Conservation (phyloP, 2,113 vertebrate species). For the Indicator maculatus region DNA sequence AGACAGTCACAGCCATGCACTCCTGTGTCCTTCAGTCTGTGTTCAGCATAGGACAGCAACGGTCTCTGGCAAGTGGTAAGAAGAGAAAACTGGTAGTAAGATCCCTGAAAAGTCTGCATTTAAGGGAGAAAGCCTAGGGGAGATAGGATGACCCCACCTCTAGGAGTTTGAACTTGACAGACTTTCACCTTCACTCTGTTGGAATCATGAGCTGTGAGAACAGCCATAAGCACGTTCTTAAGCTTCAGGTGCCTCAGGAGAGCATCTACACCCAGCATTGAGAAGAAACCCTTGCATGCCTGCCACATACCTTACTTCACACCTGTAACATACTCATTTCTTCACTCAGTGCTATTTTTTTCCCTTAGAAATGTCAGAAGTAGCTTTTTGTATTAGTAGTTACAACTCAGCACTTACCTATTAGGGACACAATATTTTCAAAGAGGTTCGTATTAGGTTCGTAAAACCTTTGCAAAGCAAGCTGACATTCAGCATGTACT, state of each 20-base stretch:
- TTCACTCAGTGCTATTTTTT: neutral
- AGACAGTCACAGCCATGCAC: neutral
- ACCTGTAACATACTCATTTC: neutral
- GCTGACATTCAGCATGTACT: neutral
- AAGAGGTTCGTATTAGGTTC: neutral
- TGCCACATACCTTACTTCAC: neutral
- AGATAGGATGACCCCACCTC: neutral
- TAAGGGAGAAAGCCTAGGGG: neutral
- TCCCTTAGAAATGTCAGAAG: neutral
- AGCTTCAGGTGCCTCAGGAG: neutral
- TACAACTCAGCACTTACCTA: neutral
- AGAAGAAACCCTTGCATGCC: neutral
- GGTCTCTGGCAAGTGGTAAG: neutral
- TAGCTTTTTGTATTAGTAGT: neutral
- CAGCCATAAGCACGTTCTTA: neutral
- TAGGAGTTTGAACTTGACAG: neutral
- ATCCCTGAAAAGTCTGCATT: neutral
- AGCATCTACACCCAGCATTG: neutral
- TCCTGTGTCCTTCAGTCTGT: rapidly evolving
- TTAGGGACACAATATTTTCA: neutral
- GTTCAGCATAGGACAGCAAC: neutral
- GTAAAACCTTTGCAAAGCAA: neutral
- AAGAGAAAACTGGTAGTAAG: neutral
- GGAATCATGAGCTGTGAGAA: neutral
- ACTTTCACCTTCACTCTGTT: neutral